These are phyloP conservation scores for Lottia gigantea DNA, from an alignment of 2,888 invertebrate species.

Conservation along the genomic window DNA sequence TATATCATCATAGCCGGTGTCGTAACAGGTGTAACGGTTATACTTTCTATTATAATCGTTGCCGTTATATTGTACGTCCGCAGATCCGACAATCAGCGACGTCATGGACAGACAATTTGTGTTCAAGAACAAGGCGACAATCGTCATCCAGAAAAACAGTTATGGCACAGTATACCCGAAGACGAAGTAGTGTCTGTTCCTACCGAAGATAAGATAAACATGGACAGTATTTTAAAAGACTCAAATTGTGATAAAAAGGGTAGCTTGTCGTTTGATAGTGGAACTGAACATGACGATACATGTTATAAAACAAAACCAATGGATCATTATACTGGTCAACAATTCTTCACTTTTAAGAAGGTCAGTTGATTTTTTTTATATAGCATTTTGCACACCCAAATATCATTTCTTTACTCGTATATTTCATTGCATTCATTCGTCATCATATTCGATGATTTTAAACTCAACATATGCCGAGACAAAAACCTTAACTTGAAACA, in stretches of 20 bases:
- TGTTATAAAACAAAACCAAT: slow-evolving; percentile 31
- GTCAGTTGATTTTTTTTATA: slow-evolving; percentile 19
- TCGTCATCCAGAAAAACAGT: slow-evolving; percentile 35
- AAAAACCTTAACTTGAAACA: no score
- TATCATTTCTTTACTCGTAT: no score
- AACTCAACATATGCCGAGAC: no score
- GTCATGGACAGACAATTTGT: slow-evolving; percentile 26
- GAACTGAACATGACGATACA: slow-evolving; percentile 30
- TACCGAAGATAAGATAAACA: slow-evolving; percentile 27
- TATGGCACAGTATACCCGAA: slow-evolving; percentile 38
- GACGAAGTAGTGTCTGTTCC: slow-evolving; percentile 29
- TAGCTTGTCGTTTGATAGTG: slow-evolving; percentile 22
- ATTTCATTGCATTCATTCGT: no score
- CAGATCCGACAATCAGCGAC: slow-evolving; percentile 22
- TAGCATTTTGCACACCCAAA: no score
- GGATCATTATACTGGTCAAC: slow-evolving; percentile 33
- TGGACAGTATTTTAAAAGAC: slow-evolving; percentile 18
- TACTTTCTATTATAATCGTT: slow-evolving; percentile 36
- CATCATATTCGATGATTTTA: no score
- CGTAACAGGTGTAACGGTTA: slow-evolving; percentile 34
- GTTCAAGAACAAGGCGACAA: slow-evolving; percentile 39
- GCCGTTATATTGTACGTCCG: slow-evolving; percentile 33
- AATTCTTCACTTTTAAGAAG: slow-evolving; percentile 39
- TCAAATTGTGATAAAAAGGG: slow-evolving; percentile 21
- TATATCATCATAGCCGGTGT: slow-evolving; percentile 40